phyloP scores from a whole-genome alignment of 92 coral and sea anemone genomes.

The Heteractis magnifica region DNA sequence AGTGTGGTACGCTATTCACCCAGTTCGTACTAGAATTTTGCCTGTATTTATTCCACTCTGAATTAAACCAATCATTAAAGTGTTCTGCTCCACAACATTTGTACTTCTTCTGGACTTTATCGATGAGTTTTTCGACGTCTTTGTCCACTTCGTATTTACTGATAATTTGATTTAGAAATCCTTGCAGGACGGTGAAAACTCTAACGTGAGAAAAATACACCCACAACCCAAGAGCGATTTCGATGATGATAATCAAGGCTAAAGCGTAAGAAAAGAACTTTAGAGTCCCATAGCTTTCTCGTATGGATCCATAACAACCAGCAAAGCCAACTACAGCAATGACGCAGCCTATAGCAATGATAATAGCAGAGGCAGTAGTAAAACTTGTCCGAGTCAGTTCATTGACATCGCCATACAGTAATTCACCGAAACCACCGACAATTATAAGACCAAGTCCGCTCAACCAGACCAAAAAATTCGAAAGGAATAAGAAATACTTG shows the following conservation, averaged over 20 bases:
- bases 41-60: conserved; percentile 56
- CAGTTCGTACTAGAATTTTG: conserved; percentile 58
- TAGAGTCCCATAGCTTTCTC: conserved; percentile 53
- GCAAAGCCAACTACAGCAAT: conserved; percentile 59
- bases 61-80: conserved; percentile 68
- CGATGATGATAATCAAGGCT: conserved; percentile 50
- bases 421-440: conserved; percentile 65
- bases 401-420: conserved; percentile 59
- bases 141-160: conserved; percentile 48
- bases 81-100: conserved; percentile 66
- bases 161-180: conserved; percentile 45
- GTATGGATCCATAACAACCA: conserved; percentile 61
- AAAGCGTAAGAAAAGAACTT: conserved; percentile 60
- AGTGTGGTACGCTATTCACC: conserved; percentile 57
- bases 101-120: conserved; percentile 51
- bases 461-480: conserved; percentile 53
- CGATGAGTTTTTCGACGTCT: conserved; percentile 47
- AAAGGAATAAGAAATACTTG: conserved; percentile 60
- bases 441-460: conserved; percentile 61
- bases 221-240: conserved; percentile 58
- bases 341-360: conserved; percentile 52
- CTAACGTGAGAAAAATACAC: conserved; percentile 67
- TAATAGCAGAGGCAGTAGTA: conserved; percentile 65
- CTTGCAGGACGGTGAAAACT: conserved; percentile 51
- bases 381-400: conserved; percentile 57